Conservation (phyloP, 2,113 vertebrate species). For the Ramphastos sulfuratus region DNA sequence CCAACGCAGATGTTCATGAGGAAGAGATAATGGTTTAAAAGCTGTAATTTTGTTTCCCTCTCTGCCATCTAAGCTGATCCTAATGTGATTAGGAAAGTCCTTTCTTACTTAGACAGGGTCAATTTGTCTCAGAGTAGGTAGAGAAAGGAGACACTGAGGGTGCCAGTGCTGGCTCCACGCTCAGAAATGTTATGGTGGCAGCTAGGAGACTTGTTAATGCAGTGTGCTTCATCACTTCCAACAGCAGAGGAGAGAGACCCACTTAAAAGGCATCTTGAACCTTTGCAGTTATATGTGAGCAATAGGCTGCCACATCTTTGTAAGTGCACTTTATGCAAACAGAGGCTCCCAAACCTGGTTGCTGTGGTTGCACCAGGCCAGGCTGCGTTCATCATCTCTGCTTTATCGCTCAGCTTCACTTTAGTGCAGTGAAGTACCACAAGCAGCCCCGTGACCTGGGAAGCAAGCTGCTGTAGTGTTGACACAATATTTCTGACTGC, state of each 20-base stretch:
- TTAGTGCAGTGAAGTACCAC: neutral
- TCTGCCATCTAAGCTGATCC: slow-evolving; percentile 67
- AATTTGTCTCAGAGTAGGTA: slow-evolving; percentile 66
- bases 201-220: slow-evolving; percentile 40
- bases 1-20: slow-evolving; percentile 54
- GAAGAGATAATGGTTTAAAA: slow-evolving; percentile 76
- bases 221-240: neutral
- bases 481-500: neutral
- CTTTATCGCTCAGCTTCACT: neutral
- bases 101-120: slow-evolving; percentile 69
- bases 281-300: slow-evolving; percentile 45
- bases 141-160: slow-evolving; percentile 1
- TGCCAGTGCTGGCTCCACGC: slow-evolving; percentile 37
- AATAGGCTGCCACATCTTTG: neutral
- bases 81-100: slow-evolving; percentile 75
- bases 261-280: too few relatives aligned
- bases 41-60: slow-evolving; percentile 75
- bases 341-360: neutral
- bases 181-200: slow-evolving; percentile 61
- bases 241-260: neutral
- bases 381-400: neutral
- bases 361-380: neutral
- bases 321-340: neutral
- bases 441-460: neutral
- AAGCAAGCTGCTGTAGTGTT: neutral